Base-by-base conservation (phyloP, 37 sponge, comb jelly and placozoan genomes). In the Spongilla lacustris region DNA sequence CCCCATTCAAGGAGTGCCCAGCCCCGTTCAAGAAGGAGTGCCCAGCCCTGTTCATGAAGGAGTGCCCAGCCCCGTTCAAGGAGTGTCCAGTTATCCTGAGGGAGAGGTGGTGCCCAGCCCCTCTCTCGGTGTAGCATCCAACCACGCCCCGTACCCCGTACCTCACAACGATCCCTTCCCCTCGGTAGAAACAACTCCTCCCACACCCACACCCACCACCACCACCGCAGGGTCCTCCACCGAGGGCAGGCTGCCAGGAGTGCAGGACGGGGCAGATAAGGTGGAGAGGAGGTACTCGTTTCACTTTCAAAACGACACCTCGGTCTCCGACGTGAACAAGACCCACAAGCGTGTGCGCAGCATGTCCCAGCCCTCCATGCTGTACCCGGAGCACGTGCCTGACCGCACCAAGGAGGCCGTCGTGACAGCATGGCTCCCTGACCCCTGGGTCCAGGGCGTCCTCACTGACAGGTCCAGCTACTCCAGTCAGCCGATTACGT, bases 381-480 rank as follows among this genome's bases (percentile, higher is more conserved):
- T 58, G 58, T 17, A 35, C 82, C 73, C 82, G 34, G 71, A 70
- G 50, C 69, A 23, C 28, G 88, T 70, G 50, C 68, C 30, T 0
- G 69, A 58, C 11, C 58, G 26, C 50, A 77, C 77, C 22, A 26
- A 46, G 37, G 83, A 82, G 69, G 83, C 46, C 0, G 48, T 88
- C 31, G 30, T 76, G 48, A 76, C 76, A 9, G 77, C 84, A 0
- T 91, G 91, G 91, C 30, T 91, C n/a, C 73, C 85, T 25, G 69
- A 73, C 82, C 67, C 71, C 10, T 22, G 67, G 74, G 82, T 83
- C 0, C 81, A 81, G 86, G 23, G 35, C 23, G 73, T 86, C 49
- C 77, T 91, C 71, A 72, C 72, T 25, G 50, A 66, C 2, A 66
- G 14, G 24, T 13, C 72, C 50, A 41, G 32, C 17, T 24, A 71